Evolutionary conservation across 2,797 vertebrate genomes (phyloP).

Genomic region (Perodicticus potto): DNA sequence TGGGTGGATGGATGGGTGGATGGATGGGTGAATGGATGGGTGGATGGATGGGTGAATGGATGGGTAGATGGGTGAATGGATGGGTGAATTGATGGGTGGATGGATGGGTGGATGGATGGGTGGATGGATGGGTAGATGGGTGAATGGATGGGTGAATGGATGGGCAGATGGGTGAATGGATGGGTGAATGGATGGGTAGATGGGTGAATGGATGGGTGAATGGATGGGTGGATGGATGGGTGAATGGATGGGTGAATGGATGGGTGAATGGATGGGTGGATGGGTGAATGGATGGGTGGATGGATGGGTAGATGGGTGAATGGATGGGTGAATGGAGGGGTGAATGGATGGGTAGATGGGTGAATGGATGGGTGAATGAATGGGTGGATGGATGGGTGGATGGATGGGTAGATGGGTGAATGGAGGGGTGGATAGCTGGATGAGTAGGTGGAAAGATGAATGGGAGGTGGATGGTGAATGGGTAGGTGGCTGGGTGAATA

Average conservation of each 20-base stretch:
- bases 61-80: background rate
- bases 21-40: background rate
- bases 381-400: background rate
- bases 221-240: background rate
- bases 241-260: background rate
- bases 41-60: background rate
- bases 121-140: too few species aligned
- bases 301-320: background rate
- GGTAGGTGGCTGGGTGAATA: background rate
- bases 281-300: fast-evolving
- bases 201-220: background rate
- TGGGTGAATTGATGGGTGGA: too few species aligned
- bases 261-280: background rate
- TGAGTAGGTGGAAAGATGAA: background rate
- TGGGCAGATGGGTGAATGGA: too few species aligned
- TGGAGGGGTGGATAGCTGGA: fast-evolving
- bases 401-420: too few species aligned
- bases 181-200: fast-evolving
- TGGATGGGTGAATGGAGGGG: too few species aligned
- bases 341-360: background rate
- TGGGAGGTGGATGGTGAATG: fast-evolving
- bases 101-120: background rate
- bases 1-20: too few species aligned
- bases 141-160: background rate
- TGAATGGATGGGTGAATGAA: background rate